Base-by-base conservation (phyloP, 1,140 invertebrate genomes). In the Choristoneura fumiferana region DNA sequence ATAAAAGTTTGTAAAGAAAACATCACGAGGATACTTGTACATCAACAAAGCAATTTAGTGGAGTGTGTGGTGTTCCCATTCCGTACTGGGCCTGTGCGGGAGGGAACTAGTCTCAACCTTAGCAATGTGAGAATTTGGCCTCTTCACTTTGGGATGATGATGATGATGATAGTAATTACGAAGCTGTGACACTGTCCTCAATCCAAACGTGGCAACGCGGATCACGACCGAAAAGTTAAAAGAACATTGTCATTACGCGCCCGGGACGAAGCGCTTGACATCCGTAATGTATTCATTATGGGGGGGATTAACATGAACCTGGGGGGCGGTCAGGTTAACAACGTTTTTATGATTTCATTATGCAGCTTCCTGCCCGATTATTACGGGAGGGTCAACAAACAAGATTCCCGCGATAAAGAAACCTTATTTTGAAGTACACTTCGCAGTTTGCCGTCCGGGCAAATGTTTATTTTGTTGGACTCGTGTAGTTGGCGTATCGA, bases 281-380 rank as follows among this genome's bases (percentile, higher is more conserved):
- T 45, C 40, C 18, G 40, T 45, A 45, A 45, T 45, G 40, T 45
- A 45, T 45, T 45, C 40, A 45, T 45, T 14, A 45, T n/a, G n/a
- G 40, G 8, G 1, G 40, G 17, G 40, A 45, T 45, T 45, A 45
- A 45, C 40, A 17, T 45, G 10, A 45, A 45, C 15, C 22, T 3
- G 22, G 22, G 22, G 22, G 22, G 22, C 2, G 22, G 22, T 2
- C 22, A 29, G 40, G 40, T 45, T 17, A 45, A 17, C 40, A 10
- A 17, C 10, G 40, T 45, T 45, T 45, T 45, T 45, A 45, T 45
- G 40, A 45, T 45, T 45, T 45, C 40, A 45, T 45, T 45, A 45
- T 45, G 40, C 8, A 29, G 22, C 22, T 29, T 29, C 22, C 22
- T n/a, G n/a, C 2, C 22, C 6, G 22, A 29, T 29, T 29, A 29